Percentiles rank a stretch among this genome's conserved stretches.
Conservation (phyloP, 2,113 vertebrate genomes). For the Tapirus terrestris region DNA sequence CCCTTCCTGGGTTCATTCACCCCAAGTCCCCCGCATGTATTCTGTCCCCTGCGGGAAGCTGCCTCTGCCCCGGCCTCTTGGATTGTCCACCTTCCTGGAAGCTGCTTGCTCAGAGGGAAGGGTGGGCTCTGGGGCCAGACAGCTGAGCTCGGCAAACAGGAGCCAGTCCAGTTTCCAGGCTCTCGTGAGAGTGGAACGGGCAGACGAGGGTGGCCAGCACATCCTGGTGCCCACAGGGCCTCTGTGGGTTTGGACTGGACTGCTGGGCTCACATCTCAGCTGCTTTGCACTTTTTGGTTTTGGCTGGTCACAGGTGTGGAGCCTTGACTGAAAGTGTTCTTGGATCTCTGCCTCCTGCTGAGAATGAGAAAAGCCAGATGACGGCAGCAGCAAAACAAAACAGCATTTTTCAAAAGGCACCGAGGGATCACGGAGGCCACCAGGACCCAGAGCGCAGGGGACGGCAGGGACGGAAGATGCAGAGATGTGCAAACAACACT, state of each 20-base stretch:
- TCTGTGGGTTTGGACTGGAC: accelerated
- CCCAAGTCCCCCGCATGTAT: accelerated
- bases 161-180: accelerated
- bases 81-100: too few species aligned
- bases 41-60: neutral
- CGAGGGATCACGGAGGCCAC: neutral
- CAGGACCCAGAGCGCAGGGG: neutral
- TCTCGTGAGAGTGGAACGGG: neutral
- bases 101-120: neutral
- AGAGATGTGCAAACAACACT: accelerated
- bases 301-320: neutral
- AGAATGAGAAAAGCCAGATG: neutral
- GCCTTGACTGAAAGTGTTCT: neutral
- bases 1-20: too few species aligned
- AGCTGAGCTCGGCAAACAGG: neutral
- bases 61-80: too few species aligned
- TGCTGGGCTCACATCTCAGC: neutral
- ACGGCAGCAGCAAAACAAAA: neutral
- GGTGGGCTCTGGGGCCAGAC: neutral
- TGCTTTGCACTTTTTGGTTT: neutral
- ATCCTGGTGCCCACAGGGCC: accelerated
- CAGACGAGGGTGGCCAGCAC: accelerated
- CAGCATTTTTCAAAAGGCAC: neutral
- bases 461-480: accelerated
- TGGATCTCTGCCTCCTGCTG: neutral